These are phyloP conservation scores for Oriolus oriolus DNA, from an alignment of 2,113 vertebrate species.

Conservation along the genomic window DNA sequence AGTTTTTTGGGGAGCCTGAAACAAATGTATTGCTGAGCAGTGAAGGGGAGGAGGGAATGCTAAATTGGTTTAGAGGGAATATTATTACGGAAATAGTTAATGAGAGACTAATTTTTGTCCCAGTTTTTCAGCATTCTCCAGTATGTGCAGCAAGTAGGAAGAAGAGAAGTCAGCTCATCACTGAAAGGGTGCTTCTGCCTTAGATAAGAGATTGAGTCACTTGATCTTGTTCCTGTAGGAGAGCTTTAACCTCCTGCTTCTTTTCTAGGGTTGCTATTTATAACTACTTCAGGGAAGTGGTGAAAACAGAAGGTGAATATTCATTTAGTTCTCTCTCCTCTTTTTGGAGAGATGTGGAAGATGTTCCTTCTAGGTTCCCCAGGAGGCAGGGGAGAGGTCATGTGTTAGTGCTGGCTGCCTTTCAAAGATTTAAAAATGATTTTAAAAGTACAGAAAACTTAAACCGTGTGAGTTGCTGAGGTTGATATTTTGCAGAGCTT, in stretches of 20 bases:
- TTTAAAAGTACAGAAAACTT: not conserved
- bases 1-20: not conserved
- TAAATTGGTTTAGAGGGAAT: not conserved
- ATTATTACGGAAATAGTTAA: not conserved
- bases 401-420: not conserved
- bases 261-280: slow-evolving; percentile 13
- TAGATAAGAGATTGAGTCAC: not conserved
- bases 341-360: not conserved
- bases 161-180: not conserved
- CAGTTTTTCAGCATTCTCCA: not conserved
- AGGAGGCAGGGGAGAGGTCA: not conserved
- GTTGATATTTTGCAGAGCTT: not conserved
- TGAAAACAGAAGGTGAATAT: slow-evolving; percentile 5
- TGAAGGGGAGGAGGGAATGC: not conserved
- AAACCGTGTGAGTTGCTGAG: not conserved
- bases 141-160: not conserved
- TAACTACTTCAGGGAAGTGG: not conserved
- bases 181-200: not conserved
- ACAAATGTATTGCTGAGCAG: not conserved
- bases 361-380: not conserved
- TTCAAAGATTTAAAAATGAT: not conserved
- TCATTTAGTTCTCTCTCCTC: not conserved
- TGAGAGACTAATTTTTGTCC: not conserved
- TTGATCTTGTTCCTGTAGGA: not conserved
- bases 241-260: not conserved